Evolutionary conservation across 92 coral and sea anemone genomes (phyloP).

Genomic region (Siderastrea radians): DNA sequence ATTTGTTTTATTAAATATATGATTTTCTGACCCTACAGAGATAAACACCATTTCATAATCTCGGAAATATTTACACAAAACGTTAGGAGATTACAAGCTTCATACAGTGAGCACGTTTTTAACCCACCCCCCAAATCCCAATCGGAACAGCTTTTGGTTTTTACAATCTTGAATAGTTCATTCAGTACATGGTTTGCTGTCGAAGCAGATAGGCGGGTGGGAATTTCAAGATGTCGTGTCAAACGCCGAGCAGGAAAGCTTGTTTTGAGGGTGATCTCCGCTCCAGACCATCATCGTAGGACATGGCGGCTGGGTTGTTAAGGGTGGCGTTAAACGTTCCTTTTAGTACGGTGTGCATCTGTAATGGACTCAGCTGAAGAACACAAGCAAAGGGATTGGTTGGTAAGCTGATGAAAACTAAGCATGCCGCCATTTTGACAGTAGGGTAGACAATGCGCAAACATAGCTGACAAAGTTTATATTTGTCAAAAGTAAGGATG

Average conservation of each 20-base stretch:
- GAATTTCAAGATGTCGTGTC: neutral
- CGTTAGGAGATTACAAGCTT: neutral
- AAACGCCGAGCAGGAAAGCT: slow-evolving; percentile 87
- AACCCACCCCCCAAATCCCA: neutral
- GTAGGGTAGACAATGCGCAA: no score
- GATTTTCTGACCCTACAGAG: neutral
- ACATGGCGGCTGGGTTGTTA: slow-evolving; percentile 84
- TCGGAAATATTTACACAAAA: slow-evolving; percentile 15
- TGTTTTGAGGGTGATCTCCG: slow-evolving; percentile 87
- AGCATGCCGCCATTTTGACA: no score
- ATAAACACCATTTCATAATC: neutral
- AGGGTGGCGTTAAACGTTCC: slow-evolving; percentile 97
- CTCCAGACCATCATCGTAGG: slow-evolving; percentile 85
- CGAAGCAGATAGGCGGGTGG: neutral
- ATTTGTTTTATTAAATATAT: neutral
- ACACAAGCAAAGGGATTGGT: neutral
- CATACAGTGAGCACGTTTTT: neutral
- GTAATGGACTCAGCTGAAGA: slow-evolving; percentile 90
- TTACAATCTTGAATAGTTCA: neutral
- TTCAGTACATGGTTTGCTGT: neutral
- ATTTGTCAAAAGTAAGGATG: no score
- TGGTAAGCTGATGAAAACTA: neutral
- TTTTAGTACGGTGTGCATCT: slow-evolving; percentile 87
- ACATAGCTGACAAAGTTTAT: no score
- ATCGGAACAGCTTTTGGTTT: neutral